Conservation (phyloP, 2,113 vertebrate genomes). For the Neomonachus schauinslandi region DNA sequence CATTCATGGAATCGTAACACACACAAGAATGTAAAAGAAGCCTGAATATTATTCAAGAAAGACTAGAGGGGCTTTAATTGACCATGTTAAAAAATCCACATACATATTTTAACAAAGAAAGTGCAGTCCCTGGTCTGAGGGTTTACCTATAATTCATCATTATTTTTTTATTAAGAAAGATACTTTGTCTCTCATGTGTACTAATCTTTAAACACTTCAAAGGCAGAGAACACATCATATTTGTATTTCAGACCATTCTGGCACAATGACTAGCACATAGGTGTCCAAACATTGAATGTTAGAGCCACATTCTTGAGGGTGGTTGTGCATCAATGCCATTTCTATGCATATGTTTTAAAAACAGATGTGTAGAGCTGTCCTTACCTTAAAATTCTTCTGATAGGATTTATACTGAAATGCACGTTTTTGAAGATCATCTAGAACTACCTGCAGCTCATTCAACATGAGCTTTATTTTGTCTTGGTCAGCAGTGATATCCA, state of each 20-base stretch:
- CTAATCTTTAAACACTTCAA: constrained; percentile 29
- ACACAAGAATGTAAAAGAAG: background rate
- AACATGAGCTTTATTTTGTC: constrained; percentile 85
- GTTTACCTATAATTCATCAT: constrained; percentile 7
- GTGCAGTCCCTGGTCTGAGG: background rate
- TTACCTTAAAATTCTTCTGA: constrained; percentile 93
- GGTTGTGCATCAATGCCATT: background rate
- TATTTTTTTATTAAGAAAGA: constrained; percentile 30
- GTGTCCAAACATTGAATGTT: background rate
- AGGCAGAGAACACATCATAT: background rate
- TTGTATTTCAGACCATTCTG: background rate
- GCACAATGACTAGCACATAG: background rate
- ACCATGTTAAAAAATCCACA: background rate
- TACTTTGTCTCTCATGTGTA: background rate
- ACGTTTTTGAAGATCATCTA: constrained; percentile 90
- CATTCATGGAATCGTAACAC: background rate
- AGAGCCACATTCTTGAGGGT: background rate
- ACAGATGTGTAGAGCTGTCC: background rate
- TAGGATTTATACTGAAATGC: constrained; percentile 89
- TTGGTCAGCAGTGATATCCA: constrained; percentile 88
- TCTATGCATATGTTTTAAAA: background rate
- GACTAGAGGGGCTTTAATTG: background rate
- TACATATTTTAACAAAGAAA: constrained; percentile 32
- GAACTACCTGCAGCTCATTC: constrained; percentile 84
- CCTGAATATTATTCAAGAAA: constrained; percentile 35